Evolutionary conservation across 2,888 invertebrate species (phyloP), one percentile per base, ranked within the genome.

Genomic region (Microplitis manilae): DNA sequence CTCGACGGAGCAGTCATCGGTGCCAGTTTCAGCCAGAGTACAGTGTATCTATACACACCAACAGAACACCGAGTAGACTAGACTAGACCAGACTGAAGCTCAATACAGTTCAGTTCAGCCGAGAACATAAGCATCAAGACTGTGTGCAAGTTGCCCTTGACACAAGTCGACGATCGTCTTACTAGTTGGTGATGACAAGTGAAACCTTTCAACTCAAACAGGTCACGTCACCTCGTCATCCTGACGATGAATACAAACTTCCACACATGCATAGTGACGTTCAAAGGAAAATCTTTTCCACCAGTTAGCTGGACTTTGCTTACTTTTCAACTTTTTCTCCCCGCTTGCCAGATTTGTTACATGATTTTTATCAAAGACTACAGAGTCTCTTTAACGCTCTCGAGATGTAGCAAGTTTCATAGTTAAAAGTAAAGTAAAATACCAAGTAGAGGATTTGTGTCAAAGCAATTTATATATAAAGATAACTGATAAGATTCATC

Each of bases 181-280:
- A 50, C 50, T 50, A 50, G 13, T 50, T 13, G 70, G 50, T 76
- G 68, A 68, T 70, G 65, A 30, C 30, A 30, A 61, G 68, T 20
- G 72, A 72, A 50, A 72, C 30, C 40, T 65, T 67, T 72, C 41
- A 72, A 15, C 40, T 41, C 41, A 67, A 68, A 76, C 72, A 38
- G 76, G 60, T 76, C 72, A 76, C 50, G 72, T 72, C 61, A 72
- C 68, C 72, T 76, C 72, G 68, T 76, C 76, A 72, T 73, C 61
- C 50, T 39, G 50, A 8, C 50, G 2, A 50, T 13, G 4, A 50
- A 50, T 50, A 50, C 13, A 50, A 65, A 65, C 65, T 30, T 67
- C 60, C 20, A 67, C 72, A 40, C 73, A 62, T 68, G 40, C 67
- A 59, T 61, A 50, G 17, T 64, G 62, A 62, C 71, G 40, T 76